Percentiles rank a stretch among this genome's conserved stretches.
phyloP scores from a whole-genome alignment of 2,797 vertebrate genomes.

The Borostomias antarcticus region DNA sequence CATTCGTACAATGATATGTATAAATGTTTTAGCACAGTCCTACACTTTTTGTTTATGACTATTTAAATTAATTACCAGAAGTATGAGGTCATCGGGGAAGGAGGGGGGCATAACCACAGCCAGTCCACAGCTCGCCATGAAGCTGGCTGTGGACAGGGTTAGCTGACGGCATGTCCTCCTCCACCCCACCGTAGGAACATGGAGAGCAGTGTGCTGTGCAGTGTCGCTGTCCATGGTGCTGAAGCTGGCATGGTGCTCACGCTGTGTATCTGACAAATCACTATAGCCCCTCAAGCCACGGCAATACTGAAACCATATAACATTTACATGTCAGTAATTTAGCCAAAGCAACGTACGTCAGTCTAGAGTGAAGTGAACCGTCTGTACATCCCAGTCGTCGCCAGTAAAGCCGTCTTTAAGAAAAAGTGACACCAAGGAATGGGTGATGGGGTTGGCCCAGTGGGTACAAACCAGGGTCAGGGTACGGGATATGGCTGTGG shows the following conservation, averaged over 20 bases:
- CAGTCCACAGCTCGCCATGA: neutral
- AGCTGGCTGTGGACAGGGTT: neutral
- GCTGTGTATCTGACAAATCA: neutral
- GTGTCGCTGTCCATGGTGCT: conserved; percentile 74
- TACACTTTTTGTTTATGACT: neutral
- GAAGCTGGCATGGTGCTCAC: conserved; percentile 30
- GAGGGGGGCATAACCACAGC: neutral
- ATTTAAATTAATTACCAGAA: conserved; percentile 7
- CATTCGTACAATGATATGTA: neutral
- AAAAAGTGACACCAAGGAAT: too few species aligned
- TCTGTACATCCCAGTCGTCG: too few species aligned
- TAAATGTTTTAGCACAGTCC: conserved; percentile 24
- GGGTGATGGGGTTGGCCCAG: too few species aligned
- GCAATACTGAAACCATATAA: neutral
- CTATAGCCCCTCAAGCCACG: too few species aligned
- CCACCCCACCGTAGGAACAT: neutral
- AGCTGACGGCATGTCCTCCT: neutral
- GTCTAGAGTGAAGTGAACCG: too few species aligned
- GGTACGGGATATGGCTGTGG: too few species aligned
- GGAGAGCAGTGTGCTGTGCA: neutral
- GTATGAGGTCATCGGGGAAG: conserved; percentile 1
- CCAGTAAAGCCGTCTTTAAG: too few species aligned
- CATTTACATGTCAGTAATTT: too few species aligned
- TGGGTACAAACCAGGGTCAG: too few species aligned
- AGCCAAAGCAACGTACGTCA: too few species aligned